Conservation (phyloP, 1,140 invertebrate genomes). For the Myzus persicae region DNA sequence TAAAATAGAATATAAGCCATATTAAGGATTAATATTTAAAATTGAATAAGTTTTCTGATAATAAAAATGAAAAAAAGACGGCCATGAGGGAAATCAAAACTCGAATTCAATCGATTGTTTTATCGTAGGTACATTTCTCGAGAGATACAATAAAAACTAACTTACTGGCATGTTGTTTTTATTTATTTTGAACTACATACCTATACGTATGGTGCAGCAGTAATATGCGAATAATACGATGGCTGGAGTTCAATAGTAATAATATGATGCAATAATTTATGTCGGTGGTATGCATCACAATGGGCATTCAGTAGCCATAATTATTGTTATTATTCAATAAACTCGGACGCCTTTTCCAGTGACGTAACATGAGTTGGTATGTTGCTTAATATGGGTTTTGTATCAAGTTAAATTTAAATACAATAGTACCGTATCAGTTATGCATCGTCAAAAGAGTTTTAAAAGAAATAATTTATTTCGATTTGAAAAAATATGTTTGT, state of each 20-base stretch:
- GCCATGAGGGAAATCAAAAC: conserved; percentile 33
- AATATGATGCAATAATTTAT: not conserved
- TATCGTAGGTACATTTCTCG: conserved; percentile 6
- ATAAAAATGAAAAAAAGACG: not conserved
- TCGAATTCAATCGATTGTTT: conserved; percentile 28
- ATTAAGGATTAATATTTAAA: conserved; percentile 24
- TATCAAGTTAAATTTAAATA: not conserved
- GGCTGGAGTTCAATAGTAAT: not conserved
- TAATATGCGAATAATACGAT: not conserved
- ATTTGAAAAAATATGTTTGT: not conserved
- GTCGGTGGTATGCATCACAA: not conserved
- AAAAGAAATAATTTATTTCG: not conserved
- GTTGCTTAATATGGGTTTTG: not conserved
- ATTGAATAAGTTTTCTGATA: conserved; percentile 11
- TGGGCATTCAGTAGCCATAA: not conserved
- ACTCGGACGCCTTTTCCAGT: not conserved
- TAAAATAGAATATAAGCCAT: not conserved
- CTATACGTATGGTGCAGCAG: not conserved
- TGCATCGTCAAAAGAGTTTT: not conserved
- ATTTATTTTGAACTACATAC: not conserved
- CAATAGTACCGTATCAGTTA: not conserved
- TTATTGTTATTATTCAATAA: not conserved
- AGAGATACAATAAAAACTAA: conserved; percentile 37
- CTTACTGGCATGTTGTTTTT: conserved; percentile 1
- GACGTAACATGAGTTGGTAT: not conserved